Evolutionary conservation across 2,797 vertebrate genomes (phyloP).

Genomic region (Columba guinea): DNA sequence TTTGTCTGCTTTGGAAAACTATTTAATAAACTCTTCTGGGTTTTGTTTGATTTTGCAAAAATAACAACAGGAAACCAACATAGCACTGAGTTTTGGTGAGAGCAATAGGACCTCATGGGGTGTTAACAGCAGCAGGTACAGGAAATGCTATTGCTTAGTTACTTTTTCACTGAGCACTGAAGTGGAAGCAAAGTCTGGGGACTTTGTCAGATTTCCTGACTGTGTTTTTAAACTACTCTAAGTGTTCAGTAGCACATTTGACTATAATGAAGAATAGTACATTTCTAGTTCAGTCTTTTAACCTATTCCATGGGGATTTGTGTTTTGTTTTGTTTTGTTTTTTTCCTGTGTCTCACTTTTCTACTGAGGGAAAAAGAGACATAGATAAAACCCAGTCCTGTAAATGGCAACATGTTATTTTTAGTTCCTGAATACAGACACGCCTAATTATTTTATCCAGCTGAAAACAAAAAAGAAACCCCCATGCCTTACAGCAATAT

Average conservation of each 20-base stretch:
- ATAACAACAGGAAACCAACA: background rate
- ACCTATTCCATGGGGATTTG: rapidly evolving
- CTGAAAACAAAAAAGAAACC: background rate
- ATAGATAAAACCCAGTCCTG: background rate
- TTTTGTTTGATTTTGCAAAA: background rate
- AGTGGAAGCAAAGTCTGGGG: background rate
- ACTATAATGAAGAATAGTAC: background rate
- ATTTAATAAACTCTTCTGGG: background rate
- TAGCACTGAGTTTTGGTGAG: background rate
- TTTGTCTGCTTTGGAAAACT: background rate
- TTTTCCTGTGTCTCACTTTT: background rate
- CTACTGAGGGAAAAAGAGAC: background rate
- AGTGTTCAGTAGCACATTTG: background rate
- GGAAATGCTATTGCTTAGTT: background rate
- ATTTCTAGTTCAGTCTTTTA: background rate
- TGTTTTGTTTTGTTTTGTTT: background rate
- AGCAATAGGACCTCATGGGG: background rate
- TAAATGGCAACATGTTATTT: background rate
- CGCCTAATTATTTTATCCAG: background rate
- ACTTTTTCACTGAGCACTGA: background rate
- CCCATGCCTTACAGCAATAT: background rate
- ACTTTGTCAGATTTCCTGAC: background rate
- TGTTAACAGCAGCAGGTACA: background rate
- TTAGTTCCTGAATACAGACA: background rate
- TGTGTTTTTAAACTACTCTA: background rate